A percentile compares a stretch with the other conserved stretches of the same genome.
These are phyloP conservation scores for Poecilia picta DNA, from an alignment of 2,797 vertebrate species.

Conservation along the genomic window DNA sequence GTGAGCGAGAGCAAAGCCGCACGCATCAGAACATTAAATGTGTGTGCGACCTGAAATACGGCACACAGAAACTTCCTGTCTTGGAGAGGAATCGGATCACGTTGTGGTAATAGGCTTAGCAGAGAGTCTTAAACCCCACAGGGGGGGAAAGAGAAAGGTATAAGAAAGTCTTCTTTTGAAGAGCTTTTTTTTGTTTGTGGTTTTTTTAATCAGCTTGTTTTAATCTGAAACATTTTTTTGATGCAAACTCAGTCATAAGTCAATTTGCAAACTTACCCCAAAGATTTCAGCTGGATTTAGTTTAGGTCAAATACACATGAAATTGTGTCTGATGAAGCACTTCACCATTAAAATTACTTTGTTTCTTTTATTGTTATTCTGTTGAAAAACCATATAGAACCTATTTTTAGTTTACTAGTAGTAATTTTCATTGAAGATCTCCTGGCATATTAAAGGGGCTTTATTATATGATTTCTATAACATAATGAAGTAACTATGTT, in stretches of 20 bases:
- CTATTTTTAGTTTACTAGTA: background rate
- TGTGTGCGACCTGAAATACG: background rate
- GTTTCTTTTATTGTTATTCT: background rate
- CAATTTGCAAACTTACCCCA: background rate
- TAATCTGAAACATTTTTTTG: background rate
- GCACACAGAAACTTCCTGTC: background rate
- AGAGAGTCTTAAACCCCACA: background rate
- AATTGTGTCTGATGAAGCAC: background rate
- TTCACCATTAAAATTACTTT: background rate
- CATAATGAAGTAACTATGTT: no score
- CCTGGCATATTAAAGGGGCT: background rate
- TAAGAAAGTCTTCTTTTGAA: background rate
- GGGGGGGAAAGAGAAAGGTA: background rate
- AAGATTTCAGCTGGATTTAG: background rate
- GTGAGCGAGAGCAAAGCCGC: background rate
- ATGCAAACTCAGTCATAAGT: background rate
- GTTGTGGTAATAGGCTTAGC: background rate
- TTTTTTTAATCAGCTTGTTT: background rate
- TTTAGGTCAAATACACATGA: background rate
- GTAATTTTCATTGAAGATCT: background rate
- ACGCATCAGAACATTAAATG: constrained; percentile 2
- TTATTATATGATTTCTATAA: no score
- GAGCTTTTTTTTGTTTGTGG: background rate
- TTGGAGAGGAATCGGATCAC: background rate
- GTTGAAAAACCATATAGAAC: background rate